These are phyloP conservation scores for Quiscalus mexicanus DNA, from an alignment of 2,113 vertebrate genomes.

Conservation along the genomic window DNA sequence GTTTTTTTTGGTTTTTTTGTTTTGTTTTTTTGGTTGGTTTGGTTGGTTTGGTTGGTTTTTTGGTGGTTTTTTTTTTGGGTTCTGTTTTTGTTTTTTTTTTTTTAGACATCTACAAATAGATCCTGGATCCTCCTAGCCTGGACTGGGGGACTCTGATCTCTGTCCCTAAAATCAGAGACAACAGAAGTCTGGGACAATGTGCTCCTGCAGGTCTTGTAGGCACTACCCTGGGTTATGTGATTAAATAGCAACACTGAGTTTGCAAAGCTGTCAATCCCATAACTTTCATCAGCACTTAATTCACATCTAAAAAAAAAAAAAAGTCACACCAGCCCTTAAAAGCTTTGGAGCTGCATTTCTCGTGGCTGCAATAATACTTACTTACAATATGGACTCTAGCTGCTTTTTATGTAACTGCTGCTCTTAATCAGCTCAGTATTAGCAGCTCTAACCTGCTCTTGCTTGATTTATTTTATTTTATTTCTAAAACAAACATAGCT, in stretches of 20 bases:
- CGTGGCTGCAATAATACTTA: constrained; percentile 37
- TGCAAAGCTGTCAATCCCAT: constrained; percentile 10
- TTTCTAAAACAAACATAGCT: constrained; percentile 64
- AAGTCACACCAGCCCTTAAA: constrained; percentile 17
- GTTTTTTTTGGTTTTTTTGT: neutral
- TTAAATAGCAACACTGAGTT: neutral
- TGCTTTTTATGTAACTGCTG: constrained; percentile 59
- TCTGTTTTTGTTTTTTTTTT: neutral
- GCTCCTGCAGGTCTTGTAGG: neutral
- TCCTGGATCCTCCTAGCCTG: neutral
- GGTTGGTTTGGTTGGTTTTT: too few relatives aligned
- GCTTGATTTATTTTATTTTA: constrained; percentile 58
- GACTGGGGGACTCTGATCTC: neutral
- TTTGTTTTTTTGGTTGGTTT: too few relatives aligned
- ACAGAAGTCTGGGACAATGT: neutral
- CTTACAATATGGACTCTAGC: constrained; percentile 44
- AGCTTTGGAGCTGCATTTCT: constrained; percentile 54
- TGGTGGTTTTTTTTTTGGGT: too few relatives aligned
- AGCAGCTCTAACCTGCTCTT: constrained; percentile 57
- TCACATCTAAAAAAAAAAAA: neutral
- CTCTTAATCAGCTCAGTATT: constrained; percentile 67
- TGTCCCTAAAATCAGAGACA: neutral
- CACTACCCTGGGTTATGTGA: neutral
- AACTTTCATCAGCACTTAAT: constrained; percentile 45
- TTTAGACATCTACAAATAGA: neutral